phyloP scores from a whole-genome alignment of 2,888 invertebrate species.

The Eupithecia abbreviata region DNA sequence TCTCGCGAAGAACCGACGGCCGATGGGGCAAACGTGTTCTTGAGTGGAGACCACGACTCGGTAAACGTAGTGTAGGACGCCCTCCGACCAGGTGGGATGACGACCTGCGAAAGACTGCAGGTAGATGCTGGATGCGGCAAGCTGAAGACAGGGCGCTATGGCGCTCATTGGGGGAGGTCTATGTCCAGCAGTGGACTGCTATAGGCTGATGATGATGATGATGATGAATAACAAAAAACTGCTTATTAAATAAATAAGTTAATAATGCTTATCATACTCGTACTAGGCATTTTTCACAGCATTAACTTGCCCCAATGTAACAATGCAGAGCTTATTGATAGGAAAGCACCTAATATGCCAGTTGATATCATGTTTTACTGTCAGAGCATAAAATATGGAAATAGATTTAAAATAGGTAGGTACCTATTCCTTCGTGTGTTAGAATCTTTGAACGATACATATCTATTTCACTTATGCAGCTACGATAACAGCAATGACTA shows the following conservation, averaged over 20 bases:
- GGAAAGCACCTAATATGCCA: not conserved
- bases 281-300: not conserved
- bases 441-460: constrained; percentile 23
- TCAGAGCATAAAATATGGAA: constrained; percentile 8
- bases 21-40: no score
- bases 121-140: no score
- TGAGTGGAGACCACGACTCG: no score
- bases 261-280: not conserved
- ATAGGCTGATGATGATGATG: no score
- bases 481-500: constrained; percentile 20
- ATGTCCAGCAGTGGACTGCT: no score
- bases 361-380: constrained; percentile 13
- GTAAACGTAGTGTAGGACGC: no score
- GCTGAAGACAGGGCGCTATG: no score
- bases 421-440: constrained; percentile 16
- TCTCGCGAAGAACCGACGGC: no score
- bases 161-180: no score
- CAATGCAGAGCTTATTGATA: not conserved
- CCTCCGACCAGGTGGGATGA: no score
- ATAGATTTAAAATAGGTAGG: constrained; percentile 18
- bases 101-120: no score
- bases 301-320: not conserved
- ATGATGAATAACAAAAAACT: not conserved
- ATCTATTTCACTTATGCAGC: constrained; percentile 33
- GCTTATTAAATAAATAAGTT: not conserved